Conservation (phyloP, 2,888 invertebrate genomes). For the Halictus ligatus region DNA sequence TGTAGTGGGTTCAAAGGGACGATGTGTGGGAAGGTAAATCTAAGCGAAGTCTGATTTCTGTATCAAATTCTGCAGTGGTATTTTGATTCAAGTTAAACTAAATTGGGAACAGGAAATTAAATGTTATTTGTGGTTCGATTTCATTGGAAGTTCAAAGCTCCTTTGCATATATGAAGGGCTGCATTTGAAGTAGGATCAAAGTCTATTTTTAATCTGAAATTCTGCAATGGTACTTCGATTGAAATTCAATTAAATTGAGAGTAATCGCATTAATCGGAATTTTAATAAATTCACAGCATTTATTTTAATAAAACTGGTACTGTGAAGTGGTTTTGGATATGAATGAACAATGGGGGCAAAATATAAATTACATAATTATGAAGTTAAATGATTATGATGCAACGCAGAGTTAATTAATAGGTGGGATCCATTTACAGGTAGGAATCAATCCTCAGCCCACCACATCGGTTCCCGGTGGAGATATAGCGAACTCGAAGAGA, state of each 20-base stretch:
- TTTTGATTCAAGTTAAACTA: neutral
- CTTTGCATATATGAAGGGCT: neutral
- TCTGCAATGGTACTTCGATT: no score
- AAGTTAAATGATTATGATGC: neutral
- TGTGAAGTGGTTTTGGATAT: neutral
- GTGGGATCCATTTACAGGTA: slow-evolving; percentile 84
- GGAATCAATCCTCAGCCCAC: slow-evolving; percentile 92
- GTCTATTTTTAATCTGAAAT: no score
- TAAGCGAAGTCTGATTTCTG: neutral
- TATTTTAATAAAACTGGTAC: no score
- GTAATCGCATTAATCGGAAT: no score
- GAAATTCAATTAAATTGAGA: no score
- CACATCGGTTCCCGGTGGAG: slow-evolving; percentile 90
- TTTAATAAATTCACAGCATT: no score
- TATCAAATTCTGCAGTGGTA: neutral
- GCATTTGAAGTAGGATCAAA: neutral
- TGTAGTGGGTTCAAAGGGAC: neutral
- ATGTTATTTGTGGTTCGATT: neutral
- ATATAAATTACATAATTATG: neutral
- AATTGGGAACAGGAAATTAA: neutral
- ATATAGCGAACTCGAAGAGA: slow-evolving; percentile 90
- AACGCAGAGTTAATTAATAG: neutral
- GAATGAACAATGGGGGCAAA: neutral
- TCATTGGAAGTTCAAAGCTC: neutral
- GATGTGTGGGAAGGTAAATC: neutral